A percentile compares a stretch with the other conserved stretches of the same genome.
Evolutionary conservation across 2,888 invertebrate species (phyloP).

Genomic region (Cantharis rustica): DNA sequence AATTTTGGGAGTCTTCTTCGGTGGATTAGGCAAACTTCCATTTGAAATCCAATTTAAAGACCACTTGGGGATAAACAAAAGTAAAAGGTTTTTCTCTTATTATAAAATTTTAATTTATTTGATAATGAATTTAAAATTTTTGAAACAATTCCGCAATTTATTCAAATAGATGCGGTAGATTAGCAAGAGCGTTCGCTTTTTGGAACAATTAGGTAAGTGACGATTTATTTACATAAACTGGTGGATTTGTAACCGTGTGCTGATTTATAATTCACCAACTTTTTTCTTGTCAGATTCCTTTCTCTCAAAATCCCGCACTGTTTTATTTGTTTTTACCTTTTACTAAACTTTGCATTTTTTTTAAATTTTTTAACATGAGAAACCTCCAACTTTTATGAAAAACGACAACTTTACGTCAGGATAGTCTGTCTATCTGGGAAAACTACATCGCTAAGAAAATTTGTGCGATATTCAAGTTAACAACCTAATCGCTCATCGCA

Average conservation of each 20-base stretch:
- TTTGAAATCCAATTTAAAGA: background rate
- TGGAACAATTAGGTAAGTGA: slow-evolving; percentile 33
- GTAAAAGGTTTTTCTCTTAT: background rate
- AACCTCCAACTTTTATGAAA: background rate
- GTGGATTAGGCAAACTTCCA: background rate
- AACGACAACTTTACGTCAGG: background rate
- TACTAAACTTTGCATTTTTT: background rate
- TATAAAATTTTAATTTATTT: background rate
- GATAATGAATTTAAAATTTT: background rate
- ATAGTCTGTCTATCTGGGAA: background rate
- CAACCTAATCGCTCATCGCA: slow-evolving; percentile 21
- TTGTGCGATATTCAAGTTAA: slow-evolving; percentile 17
- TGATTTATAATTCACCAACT: slow-evolving; percentile 27
- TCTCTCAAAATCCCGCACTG: slow-evolving; percentile 2
- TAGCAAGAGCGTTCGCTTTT: slow-evolving; percentile 10
- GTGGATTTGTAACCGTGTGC: slow-evolving; percentile 19
- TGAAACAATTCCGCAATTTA: background rate
- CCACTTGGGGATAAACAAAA: background rate
- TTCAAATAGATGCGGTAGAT: slow-evolving; percentile 1
- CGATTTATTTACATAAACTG: slow-evolving; percentile 33
- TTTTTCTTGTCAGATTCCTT: slow-evolving; percentile 10
- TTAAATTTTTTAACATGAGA: background rate
- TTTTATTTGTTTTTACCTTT: slow-evolving; percentile 6
- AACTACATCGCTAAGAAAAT: slow-evolving; percentile 1
- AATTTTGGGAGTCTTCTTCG: background rate